phyloP scores from a whole-genome alignment of 2,888 invertebrate genomes.

The Falcaria lacertinaria region DNA sequence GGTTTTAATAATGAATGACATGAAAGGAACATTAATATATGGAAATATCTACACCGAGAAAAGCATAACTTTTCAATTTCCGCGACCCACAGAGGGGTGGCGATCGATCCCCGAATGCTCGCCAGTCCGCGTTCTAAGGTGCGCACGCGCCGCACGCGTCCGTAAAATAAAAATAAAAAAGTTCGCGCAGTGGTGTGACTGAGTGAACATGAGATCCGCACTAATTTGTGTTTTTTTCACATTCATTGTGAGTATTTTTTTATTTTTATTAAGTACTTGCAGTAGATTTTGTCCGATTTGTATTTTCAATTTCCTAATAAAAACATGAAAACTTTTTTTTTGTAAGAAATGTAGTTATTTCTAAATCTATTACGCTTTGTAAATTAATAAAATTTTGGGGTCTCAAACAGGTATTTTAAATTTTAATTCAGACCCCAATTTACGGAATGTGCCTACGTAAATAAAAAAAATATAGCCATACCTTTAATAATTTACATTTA shows the following conservation, averaged over 20 bases:
- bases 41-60: background rate
- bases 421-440: no score
- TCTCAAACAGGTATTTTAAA: no score
- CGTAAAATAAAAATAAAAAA: constrained; percentile 5
- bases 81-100: background rate
- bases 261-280: constrained; percentile 2
- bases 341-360: no score
- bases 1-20: no score
- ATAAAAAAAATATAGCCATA: no score
- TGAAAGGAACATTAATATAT: no score
- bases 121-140: constrained; percentile 43
- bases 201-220: constrained; percentile 61
- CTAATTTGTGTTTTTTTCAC: constrained; percentile 60
- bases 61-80: background rate
- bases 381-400: no score
- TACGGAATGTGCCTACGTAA: no score
- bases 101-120: constrained; percentile 3
- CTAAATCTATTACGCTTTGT: no score
- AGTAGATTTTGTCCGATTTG: no score
- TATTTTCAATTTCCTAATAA: no score
- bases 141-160: constrained; percentile 53
- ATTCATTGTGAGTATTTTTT: constrained; percentile 66
- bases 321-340: no score
- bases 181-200: constrained; percentile 42
- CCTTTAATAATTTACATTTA: background rate